Evolutionary conservation across 2,113 vertebrate species (phyloP).

Genomic region (Corydoras sp.): DNA sequence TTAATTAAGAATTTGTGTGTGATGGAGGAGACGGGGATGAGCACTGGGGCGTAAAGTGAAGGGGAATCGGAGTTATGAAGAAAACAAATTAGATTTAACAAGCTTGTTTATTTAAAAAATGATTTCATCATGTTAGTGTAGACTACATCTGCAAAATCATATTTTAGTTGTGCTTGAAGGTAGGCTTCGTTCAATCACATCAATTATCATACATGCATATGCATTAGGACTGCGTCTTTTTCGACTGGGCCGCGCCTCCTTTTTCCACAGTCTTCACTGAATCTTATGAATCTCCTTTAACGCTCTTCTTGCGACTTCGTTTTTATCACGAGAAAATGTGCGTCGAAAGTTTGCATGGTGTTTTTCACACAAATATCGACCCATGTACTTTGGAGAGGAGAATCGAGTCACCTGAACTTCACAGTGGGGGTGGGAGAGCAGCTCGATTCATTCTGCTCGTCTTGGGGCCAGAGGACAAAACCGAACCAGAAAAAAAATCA

Average conservation of each 20-base stretch:
- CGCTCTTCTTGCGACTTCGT: no score
- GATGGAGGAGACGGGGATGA: conserved; percentile 43
- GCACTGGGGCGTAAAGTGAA: conserved; percentile 67
- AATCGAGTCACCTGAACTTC: conserved; percentile 58
- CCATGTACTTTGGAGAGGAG: conserved; percentile 1
- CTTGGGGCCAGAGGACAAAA: conserved; percentile 60
- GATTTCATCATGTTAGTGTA: no score
- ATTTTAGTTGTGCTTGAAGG: conserved; percentile 5
- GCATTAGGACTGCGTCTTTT: conserved; percentile 73
- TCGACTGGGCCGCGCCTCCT: conserved; percentile 60
- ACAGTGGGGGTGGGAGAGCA: conserved; percentile 32
- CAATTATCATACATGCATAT: conserved; percentile 67
- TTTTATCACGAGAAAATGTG: not conserved
- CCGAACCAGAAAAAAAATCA: conserved; percentile 52
- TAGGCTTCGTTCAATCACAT: conserved; percentile 29
- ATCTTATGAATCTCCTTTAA: conserved; percentile 18
- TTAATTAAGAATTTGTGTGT: not conserved
- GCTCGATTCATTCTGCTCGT: conserved; percentile 51
- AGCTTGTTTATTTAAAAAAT: conserved; percentile 23
- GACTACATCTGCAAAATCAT: no score
- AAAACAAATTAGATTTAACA: conserved; percentile 63
- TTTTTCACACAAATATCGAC: not conserved
- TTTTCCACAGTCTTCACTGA: conserved; percentile 45
- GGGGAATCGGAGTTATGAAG: conserved; percentile 62
- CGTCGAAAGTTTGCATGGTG: not conserved